phyloP scores from a whole-genome alignment of 2,113 vertebrate genomes.

The Pica pica region DNA sequence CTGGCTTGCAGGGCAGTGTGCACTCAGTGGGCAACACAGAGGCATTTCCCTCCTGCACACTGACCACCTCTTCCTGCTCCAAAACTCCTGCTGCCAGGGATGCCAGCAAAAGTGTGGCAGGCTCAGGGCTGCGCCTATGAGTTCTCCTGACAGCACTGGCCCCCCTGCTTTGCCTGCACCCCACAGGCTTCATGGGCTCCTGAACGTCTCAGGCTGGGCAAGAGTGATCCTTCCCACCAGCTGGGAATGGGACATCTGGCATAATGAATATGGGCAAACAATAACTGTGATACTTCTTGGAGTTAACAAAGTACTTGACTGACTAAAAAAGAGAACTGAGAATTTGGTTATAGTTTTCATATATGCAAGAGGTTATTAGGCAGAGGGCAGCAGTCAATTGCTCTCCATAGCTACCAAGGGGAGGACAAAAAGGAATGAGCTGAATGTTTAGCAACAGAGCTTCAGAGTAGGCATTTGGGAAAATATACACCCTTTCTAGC shows the following conservation, averaged over 20 bases:
- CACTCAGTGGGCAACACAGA: fast-evolving
- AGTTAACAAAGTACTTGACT: background rate
- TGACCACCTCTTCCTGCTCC: background rate
- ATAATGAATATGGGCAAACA: background rate
- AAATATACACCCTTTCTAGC: background rate
- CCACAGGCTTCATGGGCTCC: background rate
- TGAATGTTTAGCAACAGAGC: background rate
- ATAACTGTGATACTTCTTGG: background rate
- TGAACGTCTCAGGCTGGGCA: fast-evolving
- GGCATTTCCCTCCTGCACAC: fast-evolving
- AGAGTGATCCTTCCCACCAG: background rate
- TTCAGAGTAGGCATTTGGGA: background rate
- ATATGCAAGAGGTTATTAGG: background rate
- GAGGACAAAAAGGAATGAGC: background rate
- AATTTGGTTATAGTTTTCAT: background rate
- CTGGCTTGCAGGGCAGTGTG: background rate
- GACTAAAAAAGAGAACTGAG: background rate
- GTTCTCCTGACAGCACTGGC: background rate
- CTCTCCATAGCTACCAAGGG: background rate
- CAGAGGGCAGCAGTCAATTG: background rate
- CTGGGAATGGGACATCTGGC: background rate
- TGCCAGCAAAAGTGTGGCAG: background rate
- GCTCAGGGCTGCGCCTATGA: background rate
- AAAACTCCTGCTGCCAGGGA: fast-evolving
- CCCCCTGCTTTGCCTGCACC: background rate